Conservation (phyloP, 1,140 invertebrate species). For the Cyclina sinensis region DNA sequence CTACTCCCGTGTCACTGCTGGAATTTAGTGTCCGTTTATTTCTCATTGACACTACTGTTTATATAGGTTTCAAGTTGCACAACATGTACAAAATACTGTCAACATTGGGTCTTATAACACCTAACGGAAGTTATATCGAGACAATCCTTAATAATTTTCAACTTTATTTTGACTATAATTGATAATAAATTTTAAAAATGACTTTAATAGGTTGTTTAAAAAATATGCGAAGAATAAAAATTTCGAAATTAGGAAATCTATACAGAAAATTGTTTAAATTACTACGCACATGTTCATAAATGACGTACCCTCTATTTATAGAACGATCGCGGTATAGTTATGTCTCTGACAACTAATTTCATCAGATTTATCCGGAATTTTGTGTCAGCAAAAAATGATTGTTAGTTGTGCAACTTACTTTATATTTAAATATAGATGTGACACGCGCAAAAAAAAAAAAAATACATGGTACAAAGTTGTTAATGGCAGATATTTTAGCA, state of each 20-base stretch:
- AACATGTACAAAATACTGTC: neutral
- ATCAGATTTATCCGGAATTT: neutral
- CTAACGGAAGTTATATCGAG: conserved; percentile 17
- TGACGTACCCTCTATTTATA: too few species aligned
- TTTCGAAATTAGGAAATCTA: neutral
- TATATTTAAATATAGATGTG: neutral
- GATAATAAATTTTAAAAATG: neutral
- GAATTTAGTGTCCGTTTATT: neutral
- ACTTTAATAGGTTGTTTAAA: neutral
- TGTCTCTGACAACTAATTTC: neutral
- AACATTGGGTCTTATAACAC: neutral
- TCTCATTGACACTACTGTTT: neutral
- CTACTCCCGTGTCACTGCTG: neutral
- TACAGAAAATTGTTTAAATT: neutral
- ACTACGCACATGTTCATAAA: too few species aligned
- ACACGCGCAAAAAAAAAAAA: neutral
- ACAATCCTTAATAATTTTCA: neutral
- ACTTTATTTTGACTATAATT: neutral
- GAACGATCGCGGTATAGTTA: neutral
- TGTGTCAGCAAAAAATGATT: neutral
- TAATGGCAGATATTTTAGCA: neutral
- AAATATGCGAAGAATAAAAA: neutral
- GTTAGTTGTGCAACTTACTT: conserved; percentile 5
- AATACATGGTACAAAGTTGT: neutral
- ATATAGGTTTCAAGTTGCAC: conserved; percentile 7